These are phyloP conservation scores for Anthonomus grandis DNA, from an alignment of 1,140 invertebrate species.

Conservation along the genomic window DNA sequence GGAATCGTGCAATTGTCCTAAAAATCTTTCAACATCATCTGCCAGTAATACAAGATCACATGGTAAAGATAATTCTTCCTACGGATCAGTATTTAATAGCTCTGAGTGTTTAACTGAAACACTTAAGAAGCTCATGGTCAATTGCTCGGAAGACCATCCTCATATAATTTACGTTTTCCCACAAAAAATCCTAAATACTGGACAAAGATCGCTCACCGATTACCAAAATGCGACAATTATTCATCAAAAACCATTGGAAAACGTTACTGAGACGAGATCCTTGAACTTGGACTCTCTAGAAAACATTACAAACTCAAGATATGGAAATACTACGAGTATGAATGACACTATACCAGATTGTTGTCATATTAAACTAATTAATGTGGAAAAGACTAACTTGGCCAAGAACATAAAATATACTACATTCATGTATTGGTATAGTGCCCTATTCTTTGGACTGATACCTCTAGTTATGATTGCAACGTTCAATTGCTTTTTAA, in stretches of 20 bases:
- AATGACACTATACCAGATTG: constrained; percentile 24
- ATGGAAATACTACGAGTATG: no score
- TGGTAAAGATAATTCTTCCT: not conserved
- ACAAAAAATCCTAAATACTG: not conserved
- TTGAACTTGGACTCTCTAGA: no score
- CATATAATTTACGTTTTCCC: constrained; percentile 30
- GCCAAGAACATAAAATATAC: constrained; percentile 57
- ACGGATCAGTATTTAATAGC: not conserved
- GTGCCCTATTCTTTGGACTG: constrained; percentile 63
- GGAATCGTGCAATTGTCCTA: constrained; percentile 23
- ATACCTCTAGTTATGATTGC: constrained; percentile 64
- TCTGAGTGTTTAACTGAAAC: constrained; percentile 12
- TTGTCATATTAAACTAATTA: constrained; percentile 32
- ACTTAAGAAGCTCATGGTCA: constrained; percentile 21
- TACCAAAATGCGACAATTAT: no score
- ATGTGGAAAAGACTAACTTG: constrained; percentile 44
- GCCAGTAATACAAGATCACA: no score
- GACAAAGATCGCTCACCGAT: no score
- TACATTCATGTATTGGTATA: constrained; percentile 65
- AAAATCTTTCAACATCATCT: no score
- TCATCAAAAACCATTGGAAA: no score
- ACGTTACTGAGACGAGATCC: no score
- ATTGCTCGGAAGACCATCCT: constrained; percentile 27
- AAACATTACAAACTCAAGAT: no score
- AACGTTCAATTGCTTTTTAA: constrained; percentile 71